Evolutionary conservation across 2,797 vertebrate species (phyloP), one percentile per base, ranked within the genome.

Genomic region (Molossus alvarezi): DNA sequence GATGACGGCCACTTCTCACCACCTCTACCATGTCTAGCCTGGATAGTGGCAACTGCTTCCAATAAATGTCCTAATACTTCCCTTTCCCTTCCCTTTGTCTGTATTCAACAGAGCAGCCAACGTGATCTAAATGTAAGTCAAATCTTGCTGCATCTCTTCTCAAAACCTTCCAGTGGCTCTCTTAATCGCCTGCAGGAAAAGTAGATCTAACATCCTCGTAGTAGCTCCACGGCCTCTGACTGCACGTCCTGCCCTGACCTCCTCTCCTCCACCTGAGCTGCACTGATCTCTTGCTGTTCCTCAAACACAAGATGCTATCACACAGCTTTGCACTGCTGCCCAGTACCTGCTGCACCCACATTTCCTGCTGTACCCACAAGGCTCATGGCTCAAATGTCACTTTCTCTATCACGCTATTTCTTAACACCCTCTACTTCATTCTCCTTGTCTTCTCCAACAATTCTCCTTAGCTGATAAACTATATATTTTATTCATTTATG

Each of bases 221-320:
- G 48, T 1, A 9, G 13, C 5, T 69, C 45, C 45, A 25, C 3
- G 10, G 3, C 2, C 21, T 53, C 53, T 55, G n/a, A 33, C 60
- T 25, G n/a, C 13, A 41, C 13, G 9, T 6, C 4, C 18, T 5
- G 14, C 18, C 14, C 2, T 11, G 12, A 2, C 25, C 10, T 9
- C 2, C 0, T 60, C 53, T 27, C 0, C 9, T 9, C n/a, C n/a
- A 27, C 0, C 5, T 9, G 11, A 58, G 9, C 12, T 13, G 1
- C 27, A 12, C n/a, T 37, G 65, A 14, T 58, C 41, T 60, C 55
- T 51, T 64, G 29, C 41, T 60, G 29, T 51, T 33, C 65, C 21
- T 20, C 88, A 48, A 67, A 15, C n/a, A 60, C 18, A 14, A 58
- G 20, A 8, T 8, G 2, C n/a, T 58, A 15, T 29, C 53, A 29